Conservation (phyloP, 2,888 invertebrate species). For the Tetheella fluctuosa region DNA sequence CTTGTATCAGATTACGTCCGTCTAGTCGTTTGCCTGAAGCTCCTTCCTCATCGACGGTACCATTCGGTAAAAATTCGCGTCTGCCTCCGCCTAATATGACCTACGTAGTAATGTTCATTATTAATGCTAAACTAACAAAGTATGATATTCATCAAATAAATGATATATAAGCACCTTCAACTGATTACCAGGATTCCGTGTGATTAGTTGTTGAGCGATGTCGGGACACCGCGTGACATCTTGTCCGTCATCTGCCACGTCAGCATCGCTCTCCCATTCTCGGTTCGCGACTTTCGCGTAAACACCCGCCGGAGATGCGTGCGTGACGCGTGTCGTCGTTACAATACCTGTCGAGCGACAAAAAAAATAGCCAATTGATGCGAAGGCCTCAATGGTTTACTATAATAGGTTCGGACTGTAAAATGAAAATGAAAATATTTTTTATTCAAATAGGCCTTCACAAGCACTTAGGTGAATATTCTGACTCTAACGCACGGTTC, state of each 20-base stretch:
- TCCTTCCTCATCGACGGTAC: constrained; percentile 79
- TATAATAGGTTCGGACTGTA: no score
- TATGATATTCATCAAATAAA: neutral
- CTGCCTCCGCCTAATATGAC: constrained; percentile 90
- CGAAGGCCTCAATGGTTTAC: no score
- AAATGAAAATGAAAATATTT: no score
- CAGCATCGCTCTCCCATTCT: constrained; percentile 89
- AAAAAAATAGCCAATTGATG: neutral
- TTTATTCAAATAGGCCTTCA: no score
- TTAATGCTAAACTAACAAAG: neutral
- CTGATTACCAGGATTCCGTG: constrained; percentile 83
- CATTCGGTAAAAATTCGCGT: constrained; percentile 84
- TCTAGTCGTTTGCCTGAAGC: constrained; percentile 78
- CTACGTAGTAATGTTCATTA: constrained; percentile 26
- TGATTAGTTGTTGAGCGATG: constrained; percentile 88
- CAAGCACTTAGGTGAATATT: no score
- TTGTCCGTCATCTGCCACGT: constrained; percentile 56
- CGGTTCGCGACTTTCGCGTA: constrained; percentile 88
- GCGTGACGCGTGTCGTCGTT: constrained; percentile 90
- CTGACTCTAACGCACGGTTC: no score
- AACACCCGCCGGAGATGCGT: constrained; percentile 89
- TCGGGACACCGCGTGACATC: constrained; percentile 81
- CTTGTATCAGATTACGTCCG: constrained; percentile 86
- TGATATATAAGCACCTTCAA: constrained; percentile 80
- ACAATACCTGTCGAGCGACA: constrained; percentile 81